These are phyloP conservation scores for Diplosoma virens DNA, from an alignment of 23 tunicate genomes.

Conservation along the genomic window DNA sequence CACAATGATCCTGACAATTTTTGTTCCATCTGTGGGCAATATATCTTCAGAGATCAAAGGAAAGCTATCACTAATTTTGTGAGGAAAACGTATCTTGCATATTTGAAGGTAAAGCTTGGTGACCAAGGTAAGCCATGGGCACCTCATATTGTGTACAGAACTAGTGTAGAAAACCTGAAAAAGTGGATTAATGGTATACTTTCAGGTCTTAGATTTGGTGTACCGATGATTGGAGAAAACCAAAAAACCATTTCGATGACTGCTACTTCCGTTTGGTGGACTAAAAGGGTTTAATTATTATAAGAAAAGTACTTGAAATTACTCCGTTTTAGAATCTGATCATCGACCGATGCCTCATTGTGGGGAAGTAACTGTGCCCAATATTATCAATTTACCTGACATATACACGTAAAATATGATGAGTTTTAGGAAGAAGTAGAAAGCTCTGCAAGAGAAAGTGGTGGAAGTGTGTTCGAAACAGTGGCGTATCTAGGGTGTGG, in stretches of 20 bases:
- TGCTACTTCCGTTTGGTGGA: not conserved
- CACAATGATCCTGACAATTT: not conserved
- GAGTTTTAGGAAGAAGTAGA: too few relatives aligned
- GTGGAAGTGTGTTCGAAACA: too few relatives aligned
- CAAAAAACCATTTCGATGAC: not conserved
- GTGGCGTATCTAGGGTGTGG: too few relatives aligned
- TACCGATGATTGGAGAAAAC: not conserved
- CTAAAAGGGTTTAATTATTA: not conserved
- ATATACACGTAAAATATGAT: too few relatives aligned
- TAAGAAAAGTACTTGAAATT: slow-evolving; percentile 1
- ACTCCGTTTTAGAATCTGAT: not conserved
- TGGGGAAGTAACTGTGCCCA: too few relatives aligned
- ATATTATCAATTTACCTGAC: too few relatives aligned
- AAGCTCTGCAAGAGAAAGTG: too few relatives aligned
- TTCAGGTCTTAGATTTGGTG: not conserved
- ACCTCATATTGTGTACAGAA: too few relatives aligned
- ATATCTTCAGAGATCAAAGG: not conserved
- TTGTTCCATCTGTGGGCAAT: slow-evolving; percentile 3
- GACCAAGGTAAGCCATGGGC: slow-evolving; percentile 1
- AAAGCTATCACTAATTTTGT: not conserved
- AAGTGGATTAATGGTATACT: not conserved
- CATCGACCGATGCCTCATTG: too few relatives aligned
- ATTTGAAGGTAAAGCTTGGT: too few relatives aligned
- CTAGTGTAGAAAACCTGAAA: not conserved
- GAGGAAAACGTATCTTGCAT: not conserved